Percentiles rank a stretch among this genome's conserved stretches.
These are phyloP conservation scores for Carassius gibelio DNA, from an alignment of 2,113 vertebrate species.

Conservation along the genomic window DNA sequence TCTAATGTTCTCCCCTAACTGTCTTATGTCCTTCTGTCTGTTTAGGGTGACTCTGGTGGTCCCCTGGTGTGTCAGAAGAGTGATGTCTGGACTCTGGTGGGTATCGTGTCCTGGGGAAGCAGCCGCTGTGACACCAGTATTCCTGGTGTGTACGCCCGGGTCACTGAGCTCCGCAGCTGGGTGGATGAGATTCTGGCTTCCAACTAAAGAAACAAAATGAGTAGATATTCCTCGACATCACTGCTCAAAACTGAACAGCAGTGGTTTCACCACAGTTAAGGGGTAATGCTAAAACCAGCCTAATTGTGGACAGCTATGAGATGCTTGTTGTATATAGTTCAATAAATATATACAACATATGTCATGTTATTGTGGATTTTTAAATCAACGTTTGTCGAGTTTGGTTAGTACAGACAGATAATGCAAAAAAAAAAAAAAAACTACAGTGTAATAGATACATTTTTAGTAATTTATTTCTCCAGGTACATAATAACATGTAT, in stretches of 20 bases:
- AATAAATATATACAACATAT: too few species aligned
- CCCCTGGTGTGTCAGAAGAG: constrained; percentile 76
- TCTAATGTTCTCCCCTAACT: background rate
- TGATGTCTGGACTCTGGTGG: constrained; percentile 72
- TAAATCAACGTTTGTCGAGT: too few species aligned
- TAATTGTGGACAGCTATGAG: background rate
- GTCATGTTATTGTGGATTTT: too few species aligned
- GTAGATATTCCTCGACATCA: background rate
- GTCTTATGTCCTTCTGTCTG: background rate
- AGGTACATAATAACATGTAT: too few species aligned
- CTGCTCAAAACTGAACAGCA: background rate
- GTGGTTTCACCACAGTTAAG: background rate
- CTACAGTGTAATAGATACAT: too few species aligned
- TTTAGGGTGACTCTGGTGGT: constrained; percentile 74
- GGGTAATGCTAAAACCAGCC: background rate
- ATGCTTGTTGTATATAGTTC: too few species aligned
- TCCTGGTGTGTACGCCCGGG: constrained; percentile 75
- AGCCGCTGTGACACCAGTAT: constrained; percentile 70
- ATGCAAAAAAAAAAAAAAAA: too few species aligned
- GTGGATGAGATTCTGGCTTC: constrained; percentile 73
- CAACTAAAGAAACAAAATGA: constrained; percentile 65
- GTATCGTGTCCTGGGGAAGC: constrained; percentile 79
- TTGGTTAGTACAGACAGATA: too few species aligned
- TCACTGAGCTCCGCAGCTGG: constrained; percentile 73
- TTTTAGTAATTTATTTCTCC: too few species aligned